phyloP scores from a whole-genome alignment of 2,888 invertebrate genomes.

The Prosapia bicincta region DNA sequence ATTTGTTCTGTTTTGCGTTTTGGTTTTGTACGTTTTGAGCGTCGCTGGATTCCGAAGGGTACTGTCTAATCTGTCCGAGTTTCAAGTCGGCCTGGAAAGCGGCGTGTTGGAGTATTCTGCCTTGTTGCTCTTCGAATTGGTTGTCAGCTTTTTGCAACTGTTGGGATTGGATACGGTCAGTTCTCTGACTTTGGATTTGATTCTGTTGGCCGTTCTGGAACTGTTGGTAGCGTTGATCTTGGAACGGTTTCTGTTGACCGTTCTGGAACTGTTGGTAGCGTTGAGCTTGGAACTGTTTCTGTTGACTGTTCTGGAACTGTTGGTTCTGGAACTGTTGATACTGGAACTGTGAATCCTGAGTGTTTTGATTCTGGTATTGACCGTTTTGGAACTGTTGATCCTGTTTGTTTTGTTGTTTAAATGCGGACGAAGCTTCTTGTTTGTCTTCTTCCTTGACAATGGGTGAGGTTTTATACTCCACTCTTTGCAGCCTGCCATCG shows the following conservation, averaged over 20 bases:
- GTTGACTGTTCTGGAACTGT: not conserved
- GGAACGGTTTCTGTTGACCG: not conserved
- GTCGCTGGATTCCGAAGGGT: not conserved
- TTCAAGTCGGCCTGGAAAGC: not conserved
- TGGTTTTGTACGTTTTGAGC: not conserved
- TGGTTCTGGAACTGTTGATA: constrained; percentile 9
- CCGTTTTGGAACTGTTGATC: constrained; percentile 9
- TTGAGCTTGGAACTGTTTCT: not conserved
- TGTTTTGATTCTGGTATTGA: too few relatives aligned
- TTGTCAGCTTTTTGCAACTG: not conserved
- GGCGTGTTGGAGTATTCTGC: not conserved
- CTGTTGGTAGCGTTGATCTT: constrained; percentile 7
- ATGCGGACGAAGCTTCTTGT: not conserved
- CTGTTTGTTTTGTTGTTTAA: not conserved
- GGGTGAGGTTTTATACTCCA: not conserved
- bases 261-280: not conserved
- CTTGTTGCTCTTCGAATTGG: constrained; percentile 2
- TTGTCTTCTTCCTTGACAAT: not conserved
- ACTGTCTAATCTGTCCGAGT: not conserved
- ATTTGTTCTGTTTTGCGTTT: not conserved
- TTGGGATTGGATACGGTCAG: not conserved
- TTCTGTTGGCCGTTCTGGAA: not conserved
- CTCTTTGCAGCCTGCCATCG: not conserved
- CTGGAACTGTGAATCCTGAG: too few relatives aligned
- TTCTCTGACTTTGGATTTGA: not conserved